These are phyloP conservation scores for Umimayanthus kanabou DNA, from an alignment of 92 coral and sea anemone genomes.

Conservation along the genomic window DNA sequence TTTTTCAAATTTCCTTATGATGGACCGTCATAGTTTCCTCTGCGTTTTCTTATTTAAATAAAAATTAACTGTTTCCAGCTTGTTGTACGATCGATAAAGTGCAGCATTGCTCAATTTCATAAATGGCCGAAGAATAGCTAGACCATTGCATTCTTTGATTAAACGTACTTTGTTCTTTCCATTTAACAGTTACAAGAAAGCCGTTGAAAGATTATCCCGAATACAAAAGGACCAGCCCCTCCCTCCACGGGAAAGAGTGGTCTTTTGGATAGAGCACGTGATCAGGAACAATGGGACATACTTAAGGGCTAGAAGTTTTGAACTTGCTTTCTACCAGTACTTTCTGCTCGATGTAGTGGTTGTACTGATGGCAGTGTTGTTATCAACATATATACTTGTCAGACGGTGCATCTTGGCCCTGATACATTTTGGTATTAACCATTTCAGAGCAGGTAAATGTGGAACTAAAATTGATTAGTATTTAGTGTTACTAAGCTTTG, in stretches of 20 bases:
- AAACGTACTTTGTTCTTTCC: background rate
- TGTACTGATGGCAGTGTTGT: background rate
- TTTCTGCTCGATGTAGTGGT: conserved; percentile 12
- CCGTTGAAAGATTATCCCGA: conserved; percentile 17
- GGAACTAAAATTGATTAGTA: background rate
- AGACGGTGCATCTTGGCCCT: background rate
- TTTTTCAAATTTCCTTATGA: no score
- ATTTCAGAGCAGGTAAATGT: background rate
- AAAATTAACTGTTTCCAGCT: no score
- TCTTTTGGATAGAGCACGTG: conserved; percentile 42
- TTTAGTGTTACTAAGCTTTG: no score
- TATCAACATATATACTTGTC: background rate
- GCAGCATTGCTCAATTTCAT: background rate
- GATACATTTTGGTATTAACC: background rate
- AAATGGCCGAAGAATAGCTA: background rate
- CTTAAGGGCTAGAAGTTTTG: conserved; percentile 24
- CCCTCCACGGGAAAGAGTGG: conserved; percentile 19
- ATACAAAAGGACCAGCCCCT: conserved; percentile 43
- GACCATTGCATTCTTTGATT: background rate
- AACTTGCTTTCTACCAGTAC: conserved; percentile 35
- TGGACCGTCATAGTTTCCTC: no score
- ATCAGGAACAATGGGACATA: conserved; percentile 34
- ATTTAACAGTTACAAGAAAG: conserved; percentile 27
- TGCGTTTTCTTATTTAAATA: no score
- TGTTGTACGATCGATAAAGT: background rate